Evolutionary conservation across 2,113 vertebrate genomes (phyloP), one percentile per base, ranked within the genome.

Genomic region (Brienomyrus brachyistius): DNA sequence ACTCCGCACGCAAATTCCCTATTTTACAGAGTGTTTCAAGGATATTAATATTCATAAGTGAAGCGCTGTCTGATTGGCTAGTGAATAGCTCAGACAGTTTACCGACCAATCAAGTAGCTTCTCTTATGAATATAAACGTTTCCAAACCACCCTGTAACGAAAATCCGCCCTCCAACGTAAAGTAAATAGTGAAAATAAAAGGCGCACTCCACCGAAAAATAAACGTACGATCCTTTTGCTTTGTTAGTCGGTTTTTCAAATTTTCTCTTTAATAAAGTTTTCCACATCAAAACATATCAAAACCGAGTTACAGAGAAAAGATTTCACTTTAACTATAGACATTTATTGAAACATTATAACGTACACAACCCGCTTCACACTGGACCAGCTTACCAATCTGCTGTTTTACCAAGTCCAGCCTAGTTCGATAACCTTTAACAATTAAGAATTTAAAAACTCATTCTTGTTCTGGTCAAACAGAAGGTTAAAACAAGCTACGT

Each of bases 211-310:
- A n/a, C 23, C 2, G 2, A 3, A 62, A 1, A 62, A 7, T 8
- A n/a, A 62, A n/a, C 2, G 8, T 62, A 62, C 21, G 21, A 62
- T 62, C 0, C 23, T 3, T 62, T 62, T 62, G 23, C 56, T 9
- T 59, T 62, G 56, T 56, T 56, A 56, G 54, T 23, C 23, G 21
- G 56, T 62, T 59, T 62, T 59, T 62, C 4, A 77, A 17, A 3
- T 5, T 77, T 15, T 77, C 94, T 95, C 94, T 94, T 95, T 92
- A 95, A 94, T 93, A 93, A 23, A 77, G 91, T 92, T 94, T 94
- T 62, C 27, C 94, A 96, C 95, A 94, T 94, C 94, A 95, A 95
- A 96, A 95, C 93, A 95, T 95, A 95, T 95, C 92, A 93, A 95
- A 96, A 96, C 94, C 91, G 91, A 93, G 90, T 89, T 91, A 93